phyloP scores from a whole-genome alignment of 1,140 invertebrate species.

The Ips typographus region DNA sequence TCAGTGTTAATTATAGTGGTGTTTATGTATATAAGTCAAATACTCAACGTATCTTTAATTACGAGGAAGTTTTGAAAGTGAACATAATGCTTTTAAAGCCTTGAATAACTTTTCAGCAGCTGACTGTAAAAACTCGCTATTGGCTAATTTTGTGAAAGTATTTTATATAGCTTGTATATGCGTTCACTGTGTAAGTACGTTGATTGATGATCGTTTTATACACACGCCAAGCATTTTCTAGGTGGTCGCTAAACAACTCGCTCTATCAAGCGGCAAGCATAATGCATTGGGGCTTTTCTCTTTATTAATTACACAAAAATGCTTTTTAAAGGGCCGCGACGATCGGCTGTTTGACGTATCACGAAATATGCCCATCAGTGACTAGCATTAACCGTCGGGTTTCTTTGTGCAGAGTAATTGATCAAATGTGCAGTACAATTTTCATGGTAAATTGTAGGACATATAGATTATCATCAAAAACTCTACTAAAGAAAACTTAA shows the following conservation, averaged over 20 bases:
- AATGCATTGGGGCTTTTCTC: constrained; percentile 8
- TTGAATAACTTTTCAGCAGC: background rate
- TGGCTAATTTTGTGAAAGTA: constrained; percentile 8
- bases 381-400: background rate
- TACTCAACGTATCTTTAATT: background rate
- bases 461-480: too few relatives aligned
- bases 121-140: background rate
- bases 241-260: constrained; percentile 6
- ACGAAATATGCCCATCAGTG: constrained; percentile 11
- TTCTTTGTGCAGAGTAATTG: background rate
- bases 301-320: constrained; percentile 13
- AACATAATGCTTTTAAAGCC: background rate
- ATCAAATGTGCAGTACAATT: background rate
- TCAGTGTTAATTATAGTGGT: constrained; percentile 14
- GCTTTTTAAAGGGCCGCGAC: constrained; percentile 5
- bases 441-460: too few relatives aligned
- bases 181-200: constrained; percentile 8
- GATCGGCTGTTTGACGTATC: background rate
- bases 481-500: too few relatives aligned
- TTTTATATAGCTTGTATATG: background rate
- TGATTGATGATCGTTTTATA: constrained; percentile 7
- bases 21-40: constrained; percentile 8
- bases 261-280: background rate
- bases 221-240: constrained; percentile 12
- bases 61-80: background rate